Evolutionary conservation across 2,888 invertebrate species (phyloP), one percentile per base, ranked within the genome.

Genomic region (Metallyticus violacea): DNA sequence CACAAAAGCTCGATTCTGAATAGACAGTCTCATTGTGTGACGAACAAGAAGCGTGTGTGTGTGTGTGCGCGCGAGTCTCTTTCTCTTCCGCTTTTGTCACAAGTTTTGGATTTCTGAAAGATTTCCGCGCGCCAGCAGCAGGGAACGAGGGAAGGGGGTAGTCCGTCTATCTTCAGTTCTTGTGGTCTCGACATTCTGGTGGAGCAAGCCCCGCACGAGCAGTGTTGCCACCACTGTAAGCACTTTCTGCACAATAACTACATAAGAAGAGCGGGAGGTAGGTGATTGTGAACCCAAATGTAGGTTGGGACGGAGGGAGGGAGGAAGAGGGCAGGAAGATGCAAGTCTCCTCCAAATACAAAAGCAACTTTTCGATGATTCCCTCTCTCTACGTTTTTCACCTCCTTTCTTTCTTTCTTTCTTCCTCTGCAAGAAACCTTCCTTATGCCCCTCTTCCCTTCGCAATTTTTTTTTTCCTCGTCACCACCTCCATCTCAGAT

Each of bases 11-110:
- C 88, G 88, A 86, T 86, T 85, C 85, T 87, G 86, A 88, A 87
- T 87, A 88, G 88, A 88, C 86, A 88, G 87, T 40, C 87, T 88
- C 88, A 88, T 88, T 88, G 88, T 88, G 79, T 85, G 88, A 81
- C 85, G 86, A 86, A 88, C 86, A 88, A 86, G 86, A 80, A 85
- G 28, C 86, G 83, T 77, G 76, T 83, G 83, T 83, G 76, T 26
- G 86, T 40, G 27, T 28, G n/a, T n/a, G n/a, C n/a, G n/a, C n/a
- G n/a, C 81, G 40, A 80, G 62, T 85, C 80, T 85, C 85, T 87
- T 86, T 87, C 87, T 85, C 86, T 85, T 85, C 85, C 85, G 87
- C 85, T 83, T 81, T 87, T 87, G 87, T 87, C 85, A 87, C 87
- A 85, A 85, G 85, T 87, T 85, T 85, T 87, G 86, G 85, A 86